Evolutionary conservation across 2,797 vertebrate genomes (phyloP), one percentile per base, ranked within the genome.

Genomic region (Cephalopachus bancanus): DNA sequence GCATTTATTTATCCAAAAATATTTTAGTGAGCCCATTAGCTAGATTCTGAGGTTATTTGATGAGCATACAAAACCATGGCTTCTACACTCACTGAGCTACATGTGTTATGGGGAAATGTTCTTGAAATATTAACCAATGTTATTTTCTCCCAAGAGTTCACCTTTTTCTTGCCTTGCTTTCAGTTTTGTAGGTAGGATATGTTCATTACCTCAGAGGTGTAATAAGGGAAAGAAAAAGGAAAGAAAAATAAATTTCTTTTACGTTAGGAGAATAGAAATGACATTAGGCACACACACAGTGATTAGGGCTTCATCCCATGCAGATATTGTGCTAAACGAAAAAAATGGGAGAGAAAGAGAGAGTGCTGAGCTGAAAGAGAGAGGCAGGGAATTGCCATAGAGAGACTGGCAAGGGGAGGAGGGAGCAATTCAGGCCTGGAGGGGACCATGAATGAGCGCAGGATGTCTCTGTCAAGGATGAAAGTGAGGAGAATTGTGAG

Each of bases 191-290:
- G 75, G 44, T 49, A 92, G 6, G 24, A 75, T 86, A 30, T 94
- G 64, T n/a, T 92, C 37, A 69, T 8, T 44, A 12, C 55, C 76
- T 76, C 19, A 1, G 3, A 80, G 26, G 30, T 11, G 15, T 37
- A 71, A 64, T 28, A 88, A 84, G 22, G 5, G 74, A 59, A 89
- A 83, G 64, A 33, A 55, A 90, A 59, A n/a, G 28, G 6, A 57
- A 72, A 59, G 80, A 72, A 57, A 79, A 86, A 85, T 14, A 30
- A 71, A 93, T 26, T 83, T 95, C 55, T 33, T 83, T 12, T 67
- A 37, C 12, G 81, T 80, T 64, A 86, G 20, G 20, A 9, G 53
- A 86, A 24, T 3, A 75, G 30, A 89, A 78, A 64, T 30, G 12
- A 20, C 26, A 67, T 26, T 51, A n/a, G 26, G 69, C 44, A 86